phyloP scores from a whole-genome alignment of 2,888 invertebrate genomes.

The Andrena chrysosceles region DNA sequence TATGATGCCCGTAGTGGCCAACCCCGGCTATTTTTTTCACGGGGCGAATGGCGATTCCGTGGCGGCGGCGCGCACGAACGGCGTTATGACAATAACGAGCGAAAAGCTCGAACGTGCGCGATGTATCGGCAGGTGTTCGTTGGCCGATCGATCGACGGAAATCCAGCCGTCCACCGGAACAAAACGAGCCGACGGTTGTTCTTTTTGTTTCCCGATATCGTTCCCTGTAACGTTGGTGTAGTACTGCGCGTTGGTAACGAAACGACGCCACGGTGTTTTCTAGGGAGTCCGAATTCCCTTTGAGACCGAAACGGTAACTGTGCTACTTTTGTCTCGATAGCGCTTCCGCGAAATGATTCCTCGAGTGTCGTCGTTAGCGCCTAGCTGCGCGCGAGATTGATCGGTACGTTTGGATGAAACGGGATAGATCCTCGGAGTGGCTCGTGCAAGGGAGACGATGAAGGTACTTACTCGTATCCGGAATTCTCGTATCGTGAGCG shows the following conservation, averaged over 20 bases:
- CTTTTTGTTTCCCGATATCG: conserved; percentile 9
- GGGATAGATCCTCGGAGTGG: too few species aligned
- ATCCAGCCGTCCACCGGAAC: conserved; percentile 23
- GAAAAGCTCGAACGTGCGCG: conserved; percentile 36
- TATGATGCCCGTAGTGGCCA: not conserved
- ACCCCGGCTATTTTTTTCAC: conserved; percentile 31
- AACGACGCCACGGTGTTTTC: not conserved
- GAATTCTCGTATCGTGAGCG: conserved; percentile 85
- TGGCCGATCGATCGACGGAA: conserved; percentile 42
- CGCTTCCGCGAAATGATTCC: not conserved
- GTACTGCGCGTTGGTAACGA: conserved; percentile 10
- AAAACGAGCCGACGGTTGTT: conserved; percentile 11
- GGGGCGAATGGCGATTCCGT: conserved; percentile 28
- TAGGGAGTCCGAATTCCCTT: not conserved
- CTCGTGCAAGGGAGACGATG: not conserved
- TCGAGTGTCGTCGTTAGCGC: not conserved
- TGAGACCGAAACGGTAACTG: not conserved
- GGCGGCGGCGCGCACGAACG: conserved; percentile 34
- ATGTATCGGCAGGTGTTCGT: conserved; percentile 58
- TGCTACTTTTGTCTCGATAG: not conserved
- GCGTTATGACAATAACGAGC: conserved; percentile 53
- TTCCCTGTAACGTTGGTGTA: not conserved
- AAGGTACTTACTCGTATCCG: conserved; percentile 86
- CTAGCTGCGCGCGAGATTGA: too few species aligned
- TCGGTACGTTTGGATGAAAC: too few species aligned